Percentiles rank a stretch among this genome's conserved stretches.
These are phyloP conservation scores for Galeopterus variegatus DNA, from an alignment of 2,113 vertebrate species.

Conservation along the genomic window DNA sequence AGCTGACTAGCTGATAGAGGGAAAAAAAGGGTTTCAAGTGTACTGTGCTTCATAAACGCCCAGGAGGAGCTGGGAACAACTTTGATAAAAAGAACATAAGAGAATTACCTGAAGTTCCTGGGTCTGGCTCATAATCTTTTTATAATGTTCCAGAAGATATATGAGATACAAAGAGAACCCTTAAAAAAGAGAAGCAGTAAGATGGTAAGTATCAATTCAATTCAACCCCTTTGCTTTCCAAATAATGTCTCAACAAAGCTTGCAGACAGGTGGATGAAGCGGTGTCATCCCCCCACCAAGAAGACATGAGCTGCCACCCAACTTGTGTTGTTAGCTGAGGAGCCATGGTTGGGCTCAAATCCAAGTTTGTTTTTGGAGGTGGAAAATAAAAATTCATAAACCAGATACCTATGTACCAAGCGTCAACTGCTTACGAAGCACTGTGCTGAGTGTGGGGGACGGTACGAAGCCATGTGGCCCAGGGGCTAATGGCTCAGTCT, in stretches of 20 bases:
- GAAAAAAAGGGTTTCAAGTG: neutral
- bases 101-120: constrained; percentile 86
- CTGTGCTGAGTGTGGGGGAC: neutral
- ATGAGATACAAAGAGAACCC: constrained; percentile 83
- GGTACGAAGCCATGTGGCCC: neutral
- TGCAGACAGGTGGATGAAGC: neutral
- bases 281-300: accelerated
- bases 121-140: constrained; percentile 63
- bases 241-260: neutral
- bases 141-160: constrained; percentile 77
- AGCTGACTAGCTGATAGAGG: neutral
- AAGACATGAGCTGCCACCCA: accelerated
- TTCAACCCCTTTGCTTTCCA: neutral
- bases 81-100: neutral
- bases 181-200: constrained; percentile 63
- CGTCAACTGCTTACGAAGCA: neutral
- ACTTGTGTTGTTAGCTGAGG: neutral
- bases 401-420: neutral
- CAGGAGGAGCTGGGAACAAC: neutral
- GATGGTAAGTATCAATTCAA: neutral
- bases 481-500: neutral
- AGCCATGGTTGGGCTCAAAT: neutral
- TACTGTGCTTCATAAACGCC: neutral
- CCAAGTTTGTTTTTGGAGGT: neutral
- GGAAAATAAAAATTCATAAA: neutral